phyloP scores from a whole-genome alignment of 2,113 vertebrate species.

The Raja brachyura region DNA sequence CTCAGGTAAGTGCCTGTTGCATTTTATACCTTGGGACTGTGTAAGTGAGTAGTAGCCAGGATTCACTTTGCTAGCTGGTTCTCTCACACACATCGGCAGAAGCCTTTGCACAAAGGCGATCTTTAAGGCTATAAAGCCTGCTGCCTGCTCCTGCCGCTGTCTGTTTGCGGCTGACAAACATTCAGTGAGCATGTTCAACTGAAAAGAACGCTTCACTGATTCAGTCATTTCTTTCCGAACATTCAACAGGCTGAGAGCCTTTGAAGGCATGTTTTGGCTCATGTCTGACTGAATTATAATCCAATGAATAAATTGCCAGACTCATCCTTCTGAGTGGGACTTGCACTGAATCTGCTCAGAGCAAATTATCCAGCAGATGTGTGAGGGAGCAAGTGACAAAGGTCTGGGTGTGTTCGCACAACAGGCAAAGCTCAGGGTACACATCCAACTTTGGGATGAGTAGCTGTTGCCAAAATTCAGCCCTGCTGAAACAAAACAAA shows the following conservation, averaged over 20 bases:
- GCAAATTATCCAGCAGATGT: neutral
- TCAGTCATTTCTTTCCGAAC: neutral
- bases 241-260: neutral
- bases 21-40: neutral
- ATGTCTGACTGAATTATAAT: neutral
- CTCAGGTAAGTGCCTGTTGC: slow-evolving; percentile 10
- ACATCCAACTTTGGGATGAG: too few species aligned
- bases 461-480: too few species aligned
- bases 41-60: neutral
- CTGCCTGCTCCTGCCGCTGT: neutral
- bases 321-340: neutral
- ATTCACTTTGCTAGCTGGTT: neutral
- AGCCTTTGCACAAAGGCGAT: neutral
- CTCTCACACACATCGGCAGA: neutral
- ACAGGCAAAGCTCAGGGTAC: neutral
- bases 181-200: neutral
- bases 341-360: neutral
- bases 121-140: neutral
- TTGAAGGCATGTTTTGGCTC: neutral
- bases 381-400: neutral
- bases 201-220: neutral
- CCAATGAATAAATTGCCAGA: neutral
- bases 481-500: neutral
- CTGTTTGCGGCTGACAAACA: neutral
- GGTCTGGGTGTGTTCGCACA: neutral